Evolutionary conservation across 2,113 vertebrate species (phyloP).

Genomic region (Scomber scombrus): DNA sequence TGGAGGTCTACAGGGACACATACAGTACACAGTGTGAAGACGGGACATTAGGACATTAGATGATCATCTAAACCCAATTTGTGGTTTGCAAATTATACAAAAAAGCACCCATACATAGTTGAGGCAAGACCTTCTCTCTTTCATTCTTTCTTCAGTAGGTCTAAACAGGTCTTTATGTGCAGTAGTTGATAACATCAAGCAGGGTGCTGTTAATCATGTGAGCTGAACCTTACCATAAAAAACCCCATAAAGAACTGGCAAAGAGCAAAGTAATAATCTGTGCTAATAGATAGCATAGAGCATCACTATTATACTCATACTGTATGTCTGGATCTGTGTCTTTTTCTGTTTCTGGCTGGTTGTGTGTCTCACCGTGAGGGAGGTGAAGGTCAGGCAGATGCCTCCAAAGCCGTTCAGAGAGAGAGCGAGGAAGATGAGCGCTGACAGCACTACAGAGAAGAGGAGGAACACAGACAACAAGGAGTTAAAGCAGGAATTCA

Average conservation of each 20-base stretch:
- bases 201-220: background rate
- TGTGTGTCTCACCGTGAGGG: conserved; percentile 89
- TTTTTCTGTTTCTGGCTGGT: background rate
- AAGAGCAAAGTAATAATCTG: background rate
- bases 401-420: conserved; percentile 94
- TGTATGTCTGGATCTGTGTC: background rate
- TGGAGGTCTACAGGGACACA: background rate
- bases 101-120: background rate
- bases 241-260: background rate
- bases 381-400: conserved; percentile 95
- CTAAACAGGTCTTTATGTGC: background rate
- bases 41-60: background rate
- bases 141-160: background rate
- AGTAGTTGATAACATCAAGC: background rate
- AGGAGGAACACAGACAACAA: conserved; percentile 9
- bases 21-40: conserved; percentile 1
- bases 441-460: conserved; percentile 85
- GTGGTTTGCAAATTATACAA: background rate
- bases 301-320: background rate
- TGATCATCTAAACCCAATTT: background rate
- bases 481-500: background rate
- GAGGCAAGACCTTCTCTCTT: background rate
- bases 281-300: background rate
- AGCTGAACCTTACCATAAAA: background rate
- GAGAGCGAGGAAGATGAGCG: conserved; percentile 90